phyloP scores from a whole-genome alignment of 1,140 invertebrate species.

The Danaus plexippus region DNA sequence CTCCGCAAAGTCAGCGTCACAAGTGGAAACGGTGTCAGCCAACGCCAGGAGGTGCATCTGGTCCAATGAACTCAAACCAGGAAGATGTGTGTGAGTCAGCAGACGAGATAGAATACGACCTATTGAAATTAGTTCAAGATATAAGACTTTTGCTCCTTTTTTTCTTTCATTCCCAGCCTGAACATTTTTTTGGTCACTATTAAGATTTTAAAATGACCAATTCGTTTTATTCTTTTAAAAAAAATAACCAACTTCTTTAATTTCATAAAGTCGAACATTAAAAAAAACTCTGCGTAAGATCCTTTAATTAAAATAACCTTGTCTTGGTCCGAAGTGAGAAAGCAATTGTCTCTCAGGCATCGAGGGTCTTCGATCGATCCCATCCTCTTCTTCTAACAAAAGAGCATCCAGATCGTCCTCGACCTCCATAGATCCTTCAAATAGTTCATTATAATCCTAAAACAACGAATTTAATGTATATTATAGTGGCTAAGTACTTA shows the following conservation, averaged over 20 bases:
- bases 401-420: conserved; percentile 89
- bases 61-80: conserved; percentile 96
- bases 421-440: conserved; percentile 82
- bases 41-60: conserved; percentile 99
- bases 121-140: conserved; percentile 21
- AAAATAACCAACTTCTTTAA: too few relatives aligned
- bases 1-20: conserved; percentile 89
- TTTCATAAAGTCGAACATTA: too few relatives aligned
- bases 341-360: conserved; percentile 80
- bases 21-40: conserved; percentile 97
- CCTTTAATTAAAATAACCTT: conserved; percentile 66
- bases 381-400: conserved; percentile 78
- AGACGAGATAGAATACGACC: conserved; percentile 86
- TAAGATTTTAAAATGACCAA: too few relatives aligned
- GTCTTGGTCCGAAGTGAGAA: conserved; percentile 87
- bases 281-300: too few relatives aligned
- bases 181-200: too few relatives aligned
- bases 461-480: conserved; percentile 11
- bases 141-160: too few relatives aligned
- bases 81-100: conserved; percentile 96
- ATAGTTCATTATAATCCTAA: conserved; percentile 89
- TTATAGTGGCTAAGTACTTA: background rate
- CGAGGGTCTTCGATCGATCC: conserved; percentile 77
- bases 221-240: too few relatives aligned
- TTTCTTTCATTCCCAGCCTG: too few relatives aligned